These are phyloP conservation scores for Opisthograptis luteolata DNA, from an alignment of 2,888 invertebrate species.

Conservation along the genomic window DNA sequence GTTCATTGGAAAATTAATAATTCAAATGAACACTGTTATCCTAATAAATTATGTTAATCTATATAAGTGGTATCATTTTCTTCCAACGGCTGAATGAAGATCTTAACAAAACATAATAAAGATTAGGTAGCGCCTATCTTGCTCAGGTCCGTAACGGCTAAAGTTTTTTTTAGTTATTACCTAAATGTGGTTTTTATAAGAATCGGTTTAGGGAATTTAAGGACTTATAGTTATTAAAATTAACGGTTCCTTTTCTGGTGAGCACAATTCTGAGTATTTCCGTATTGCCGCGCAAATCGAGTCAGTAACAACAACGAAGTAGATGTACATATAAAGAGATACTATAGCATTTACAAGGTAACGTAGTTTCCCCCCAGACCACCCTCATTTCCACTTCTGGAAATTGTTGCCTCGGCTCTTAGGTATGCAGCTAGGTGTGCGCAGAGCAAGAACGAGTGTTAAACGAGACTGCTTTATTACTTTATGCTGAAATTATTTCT, in stretches of 20 bases:
- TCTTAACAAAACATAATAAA: constrained; percentile 33
- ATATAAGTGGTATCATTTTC: constrained; percentile 21
- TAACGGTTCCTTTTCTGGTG: neutral
- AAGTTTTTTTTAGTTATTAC: constrained; percentile 30
- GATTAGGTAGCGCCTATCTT: constrained; percentile 19
- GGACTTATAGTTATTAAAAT: neutral
- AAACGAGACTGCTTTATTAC: constrained; percentile 50
- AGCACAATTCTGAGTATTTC: constrained; percentile 1
- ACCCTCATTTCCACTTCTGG: constrained; percentile 58
- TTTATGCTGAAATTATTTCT: constrained; percentile 42
- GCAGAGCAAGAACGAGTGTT: constrained; percentile 50
- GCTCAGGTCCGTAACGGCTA: constrained; percentile 16
- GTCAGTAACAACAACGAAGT: constrained; percentile 35
- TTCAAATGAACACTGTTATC: constrained; percentile 1
- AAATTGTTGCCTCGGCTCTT: constrained; percentile 61
- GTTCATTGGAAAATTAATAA: no score
- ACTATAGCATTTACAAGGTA: constrained; percentile 52
- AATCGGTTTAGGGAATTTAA: neutral
- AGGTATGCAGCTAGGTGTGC: constrained; percentile 41
- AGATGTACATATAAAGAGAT: constrained; percentile 43
- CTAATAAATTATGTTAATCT: constrained; percentile 22
- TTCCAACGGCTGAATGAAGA: constrained; percentile 25
- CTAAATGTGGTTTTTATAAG: constrained; percentile 16
- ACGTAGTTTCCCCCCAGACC: constrained; percentile 57
- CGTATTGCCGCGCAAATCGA: constrained; percentile 9